Evolutionary conservation across 2,113 vertebrate species (phyloP), one percentile per base, ranked within the genome.

Genomic region (Notiomystis cincta): DNA sequence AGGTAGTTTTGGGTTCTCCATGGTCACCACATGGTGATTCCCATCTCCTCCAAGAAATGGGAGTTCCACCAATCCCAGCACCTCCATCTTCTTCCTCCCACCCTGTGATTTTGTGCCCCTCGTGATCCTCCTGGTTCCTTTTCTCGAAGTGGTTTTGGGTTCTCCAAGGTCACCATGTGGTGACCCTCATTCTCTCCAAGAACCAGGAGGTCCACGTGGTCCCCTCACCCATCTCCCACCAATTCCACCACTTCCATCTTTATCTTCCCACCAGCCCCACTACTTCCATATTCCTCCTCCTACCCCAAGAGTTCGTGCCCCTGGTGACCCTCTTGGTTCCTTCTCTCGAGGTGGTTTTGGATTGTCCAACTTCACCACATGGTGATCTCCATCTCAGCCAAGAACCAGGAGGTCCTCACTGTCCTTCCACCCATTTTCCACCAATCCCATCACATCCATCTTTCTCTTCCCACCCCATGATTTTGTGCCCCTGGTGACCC

Each of bases 401-500:
- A 57, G 54, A 57, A 22, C 20, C 20, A 23, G 54, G 53, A 33
- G 40, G 40, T 40, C 40, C 40, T 11, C 40, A 40, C 13, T 10
- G 40, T 40, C 40, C 40, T 40, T 40, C 40, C 53, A 57, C 54
- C 54, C 54, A 23, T 57, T 3, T n/a, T 20, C 33, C 33, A 35
- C n/a, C 57, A 60, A 37, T 0, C 23, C 23, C 23, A 27, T 37
- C 58, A 40, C 60, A 8, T 61, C 35, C 58, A 38, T 12, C 22
- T 16, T 58, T 9, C 9, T 56, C 56, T 14, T 35, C n/a, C 24
- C 58, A 60, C 35, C 24, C 58, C 24, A 27, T 17, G 35, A 12
- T 0, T 6, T 60, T 22, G 2, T 23, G 17, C 11, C 15, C 7
- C 13, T 56, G 54, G 28, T 24, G n/a, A 15, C 21, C 4, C n/a